Percentiles rank a stretch among this genome's conserved stretches.
These are phyloP conservation scores for Clanis bilineata DNA, from an alignment of 2,888 invertebrate genomes.

Conservation along the genomic window DNA sequence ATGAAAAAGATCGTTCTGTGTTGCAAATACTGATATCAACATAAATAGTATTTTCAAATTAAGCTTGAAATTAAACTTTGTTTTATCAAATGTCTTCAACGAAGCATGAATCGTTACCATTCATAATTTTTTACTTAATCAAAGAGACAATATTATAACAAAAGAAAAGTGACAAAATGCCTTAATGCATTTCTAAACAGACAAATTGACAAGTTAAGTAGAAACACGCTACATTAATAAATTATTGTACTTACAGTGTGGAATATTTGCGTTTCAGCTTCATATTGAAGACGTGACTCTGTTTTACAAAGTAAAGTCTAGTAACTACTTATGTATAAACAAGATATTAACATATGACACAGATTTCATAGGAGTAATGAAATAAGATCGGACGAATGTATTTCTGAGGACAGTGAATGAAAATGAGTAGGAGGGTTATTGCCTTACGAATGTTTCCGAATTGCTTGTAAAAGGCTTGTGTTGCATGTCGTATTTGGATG, in stretches of 20 bases:
- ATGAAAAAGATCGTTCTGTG: no score
- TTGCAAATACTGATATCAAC: no score
- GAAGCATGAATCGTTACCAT: no score
- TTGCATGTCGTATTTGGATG: background rate
- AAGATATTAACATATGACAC: background rate
- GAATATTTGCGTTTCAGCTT: conserved; percentile 46
- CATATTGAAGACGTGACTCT: conserved; percentile 59
- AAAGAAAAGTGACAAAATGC: background rate
- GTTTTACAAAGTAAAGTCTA: conserved; percentile 36
- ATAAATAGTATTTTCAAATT: no score
- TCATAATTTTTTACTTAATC: no score
- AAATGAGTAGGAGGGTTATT: conserved; percentile 9
- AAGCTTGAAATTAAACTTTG: no score
- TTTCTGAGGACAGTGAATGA: conserved; percentile 11
- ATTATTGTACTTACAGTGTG: conserved; percentile 33
- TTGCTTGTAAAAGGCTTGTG: conserved; percentile 6
- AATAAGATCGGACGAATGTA: conserved; percentile 7
- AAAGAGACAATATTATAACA: no score
- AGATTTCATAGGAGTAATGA: conserved; percentile 15
- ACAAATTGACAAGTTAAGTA: conserved; percentile 34
- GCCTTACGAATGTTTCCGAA: conserved; percentile 8
- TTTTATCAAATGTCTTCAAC: no score
- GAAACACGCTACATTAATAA: conserved; percentile 29
- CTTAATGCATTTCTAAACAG: background rate
- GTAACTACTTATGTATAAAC: conserved; percentile 25